Evolutionary conservation across 2,888 invertebrate genomes (phyloP), one percentile per base, ranked within the genome.

Genomic region (Pyrrhia umbra): DNA sequence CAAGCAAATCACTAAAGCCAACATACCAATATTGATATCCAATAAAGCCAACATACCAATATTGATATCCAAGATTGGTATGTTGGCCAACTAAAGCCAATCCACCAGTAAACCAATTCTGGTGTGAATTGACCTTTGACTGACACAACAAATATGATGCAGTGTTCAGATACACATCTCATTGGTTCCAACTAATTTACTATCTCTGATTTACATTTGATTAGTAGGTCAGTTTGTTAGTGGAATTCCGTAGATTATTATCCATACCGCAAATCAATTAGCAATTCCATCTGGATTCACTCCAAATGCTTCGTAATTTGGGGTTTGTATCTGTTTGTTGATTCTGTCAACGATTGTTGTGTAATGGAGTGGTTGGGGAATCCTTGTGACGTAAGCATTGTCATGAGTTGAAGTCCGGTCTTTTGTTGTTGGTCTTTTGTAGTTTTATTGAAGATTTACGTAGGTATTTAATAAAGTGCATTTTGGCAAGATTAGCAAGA

Each of bases 211-310:
- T 68, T 47, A 57, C 63, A 63, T 59, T 47, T 58, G 58, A 71
- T 67, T 62, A 75, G 57, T 67, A 56, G 56, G 60, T 57, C 61
- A 71, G 40, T 56, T 49, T 39, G 50, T 50, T 50, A 59, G 10
- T 30, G 25, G 52, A 51, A 75, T 68, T 58, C 64, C 62, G 23
- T 43, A 54, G 57, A 71, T 75, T 59, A 68, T 68, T 51, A 64
- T 68, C 56, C 3, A 50, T 47, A 42, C 61, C 68, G 50, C 66
- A 75, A 75, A 74, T 74, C 65, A 74, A 65, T 74, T 55, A 54
- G 75, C 54, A 43, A 69, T 74, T 74, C 74, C 69, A 65, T 40
- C 37, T 69, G 58, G 55, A 65, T 74, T 46, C 69, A 65, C 74
- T 74, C 45, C 42, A 60, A 74, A 39, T 57, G 42, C 55, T 57